Evolutionary conservation across 2,113 vertebrate genomes (phyloP).

Genomic region (Megaleporinus macrocephalus): DNA sequence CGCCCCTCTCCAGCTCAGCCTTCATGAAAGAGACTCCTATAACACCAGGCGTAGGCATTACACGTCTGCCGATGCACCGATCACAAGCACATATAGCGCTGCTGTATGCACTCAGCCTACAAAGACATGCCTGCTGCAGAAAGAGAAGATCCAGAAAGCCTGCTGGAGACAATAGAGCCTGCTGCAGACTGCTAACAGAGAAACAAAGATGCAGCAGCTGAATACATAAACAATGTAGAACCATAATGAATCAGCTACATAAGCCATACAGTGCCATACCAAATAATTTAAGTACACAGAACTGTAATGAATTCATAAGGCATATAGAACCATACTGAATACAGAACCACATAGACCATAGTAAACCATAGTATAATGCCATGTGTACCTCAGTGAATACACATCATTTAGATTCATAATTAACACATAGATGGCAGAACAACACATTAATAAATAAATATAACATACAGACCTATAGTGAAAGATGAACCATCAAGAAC

Average conservation of each 20-base stretch:
- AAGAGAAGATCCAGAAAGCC: constrained; percentile 17
- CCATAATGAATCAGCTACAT: not conserved
- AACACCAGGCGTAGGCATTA: constrained; percentile 22
- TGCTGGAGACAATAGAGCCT: constrained; percentile 18
- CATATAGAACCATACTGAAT: not conserved
- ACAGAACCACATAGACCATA: not conserved
- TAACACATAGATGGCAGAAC: too few species aligned
- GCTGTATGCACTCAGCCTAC: not conserved
- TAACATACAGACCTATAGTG: too few species aligned
- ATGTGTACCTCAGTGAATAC: too few species aligned
- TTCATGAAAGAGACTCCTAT: constrained; percentile 23
- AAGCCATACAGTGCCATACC: not conserved
- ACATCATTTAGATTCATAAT: too few species aligned
- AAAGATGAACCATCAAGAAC: not conserved
- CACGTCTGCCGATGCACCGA: constrained; percentile 2
- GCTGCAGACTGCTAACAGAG: not conserved
- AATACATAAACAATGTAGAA: constrained; percentile 45
- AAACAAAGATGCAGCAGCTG: constrained; percentile 25
- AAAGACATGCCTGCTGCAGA: not conserved
- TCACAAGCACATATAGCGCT: not conserved
- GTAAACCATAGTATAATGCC: too few species aligned
- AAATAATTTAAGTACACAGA: not conserved
- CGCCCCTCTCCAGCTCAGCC: constrained; percentile 9
- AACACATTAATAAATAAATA: too few species aligned
- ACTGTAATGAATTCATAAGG: not conserved